Evolutionary conservation across 2,888 invertebrate species (phyloP).

Genomic region (Erannis defoliaria): DNA sequence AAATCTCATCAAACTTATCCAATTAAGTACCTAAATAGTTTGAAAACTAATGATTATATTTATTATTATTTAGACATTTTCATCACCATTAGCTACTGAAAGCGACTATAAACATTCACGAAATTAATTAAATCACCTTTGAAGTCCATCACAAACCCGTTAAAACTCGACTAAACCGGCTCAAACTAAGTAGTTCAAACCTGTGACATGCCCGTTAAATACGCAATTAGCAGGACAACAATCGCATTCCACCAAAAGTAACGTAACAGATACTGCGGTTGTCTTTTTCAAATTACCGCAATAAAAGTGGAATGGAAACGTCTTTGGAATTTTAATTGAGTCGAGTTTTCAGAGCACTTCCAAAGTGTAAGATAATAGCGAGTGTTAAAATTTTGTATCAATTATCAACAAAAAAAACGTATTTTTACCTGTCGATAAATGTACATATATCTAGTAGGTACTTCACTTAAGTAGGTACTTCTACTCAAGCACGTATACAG

Average conservation of each 20-base stretch:
- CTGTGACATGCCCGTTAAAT: conserved; percentile 39
- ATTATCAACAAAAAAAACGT: no score
- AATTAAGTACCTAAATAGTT: no score
- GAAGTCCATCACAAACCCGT: conserved; percentile 39
- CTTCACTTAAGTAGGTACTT: no score
- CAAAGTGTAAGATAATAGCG: conserved; percentile 13
- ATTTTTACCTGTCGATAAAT: no score
- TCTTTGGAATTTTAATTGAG: conserved; percentile 78
- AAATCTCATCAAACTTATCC: conserved; percentile 1
- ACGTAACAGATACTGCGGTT: conserved; percentile 46
- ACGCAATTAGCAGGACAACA: conserved; percentile 38
- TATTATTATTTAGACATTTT: conserved; percentile 9
- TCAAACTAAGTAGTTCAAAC: conserved; percentile 28
- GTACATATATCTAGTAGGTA: no score
- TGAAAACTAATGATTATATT: not conserved
- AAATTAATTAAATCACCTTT: conserved; percentile 40
- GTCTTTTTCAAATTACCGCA: conserved; percentile 66
- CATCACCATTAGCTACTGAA: conserved; percentile 7
- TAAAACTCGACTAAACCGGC: conserved; percentile 28
- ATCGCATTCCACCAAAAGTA: conserved; percentile 38
- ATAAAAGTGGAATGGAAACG: conserved; percentile 66
- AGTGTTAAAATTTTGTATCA: no score
- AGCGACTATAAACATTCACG: conserved; percentile 17
- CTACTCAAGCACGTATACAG: no score
- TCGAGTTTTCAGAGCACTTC: conserved; percentile 54